Conservation (phyloP, 2,113 vertebrate species). For the Tylochromis polylepis region DNA sequence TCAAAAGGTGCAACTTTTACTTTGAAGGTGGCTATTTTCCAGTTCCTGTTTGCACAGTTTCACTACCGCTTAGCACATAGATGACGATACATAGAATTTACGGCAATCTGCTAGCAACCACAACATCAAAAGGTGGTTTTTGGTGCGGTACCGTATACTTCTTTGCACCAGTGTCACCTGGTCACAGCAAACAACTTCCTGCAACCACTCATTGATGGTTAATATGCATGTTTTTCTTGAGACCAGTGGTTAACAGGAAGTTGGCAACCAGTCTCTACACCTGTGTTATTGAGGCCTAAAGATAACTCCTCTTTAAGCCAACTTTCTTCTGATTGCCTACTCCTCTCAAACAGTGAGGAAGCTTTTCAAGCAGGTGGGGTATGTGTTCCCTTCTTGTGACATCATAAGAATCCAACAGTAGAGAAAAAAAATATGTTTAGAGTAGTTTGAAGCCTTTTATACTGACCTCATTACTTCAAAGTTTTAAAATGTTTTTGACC, state of each 20-base stretch:
- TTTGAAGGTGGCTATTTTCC: background rate
- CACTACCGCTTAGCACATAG: background rate
- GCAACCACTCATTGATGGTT: no score
- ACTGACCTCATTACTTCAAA: no score
- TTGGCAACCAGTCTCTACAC: background rate
- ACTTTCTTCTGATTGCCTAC: background rate
- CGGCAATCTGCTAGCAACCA: no score
- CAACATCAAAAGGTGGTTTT: no score
- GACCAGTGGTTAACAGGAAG: no score
- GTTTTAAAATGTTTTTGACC: background rate
- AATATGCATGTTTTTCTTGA: no score
- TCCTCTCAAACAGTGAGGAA: background rate
- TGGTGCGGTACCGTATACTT: no score
- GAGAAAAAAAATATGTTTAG: background rate
- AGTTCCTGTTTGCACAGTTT: background rate
- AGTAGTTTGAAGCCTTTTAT: background rate
- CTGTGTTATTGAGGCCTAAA: background rate
- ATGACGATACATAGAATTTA: background rate
- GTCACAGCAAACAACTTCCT: no score
- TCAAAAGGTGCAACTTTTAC: background rate
- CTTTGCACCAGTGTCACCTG: background rate
- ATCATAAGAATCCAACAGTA: background rate
- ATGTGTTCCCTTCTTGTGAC: background rate
- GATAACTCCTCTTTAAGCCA: background rate
- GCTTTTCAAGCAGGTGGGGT: background rate